Evolutionary conservation across 2,797 vertebrate species (phyloP).

Genomic region (Peromyscus aztecus): DNA sequence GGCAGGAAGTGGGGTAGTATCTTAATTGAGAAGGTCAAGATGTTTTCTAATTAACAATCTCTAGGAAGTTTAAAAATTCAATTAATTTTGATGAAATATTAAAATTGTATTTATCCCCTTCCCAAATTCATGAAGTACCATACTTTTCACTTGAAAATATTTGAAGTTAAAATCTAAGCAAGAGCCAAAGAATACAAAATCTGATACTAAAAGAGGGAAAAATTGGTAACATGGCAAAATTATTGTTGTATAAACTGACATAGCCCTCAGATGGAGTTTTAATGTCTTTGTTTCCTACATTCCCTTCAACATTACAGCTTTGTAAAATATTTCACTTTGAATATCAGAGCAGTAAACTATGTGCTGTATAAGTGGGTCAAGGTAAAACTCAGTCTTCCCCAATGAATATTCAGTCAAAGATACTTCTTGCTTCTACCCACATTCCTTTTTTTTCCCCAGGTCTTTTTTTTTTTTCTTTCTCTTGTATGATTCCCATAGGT

Average conservation of each 20-base stretch:
- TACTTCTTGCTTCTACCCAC: neutral
- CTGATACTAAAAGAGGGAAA: neutral
- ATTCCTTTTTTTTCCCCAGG: neutral
- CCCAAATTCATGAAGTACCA: neutral
- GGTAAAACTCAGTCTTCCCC: conserved; percentile 1
- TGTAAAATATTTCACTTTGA: neutral
- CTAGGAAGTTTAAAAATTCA: neutral
- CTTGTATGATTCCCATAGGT: neutral
- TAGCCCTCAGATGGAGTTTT: neutral
- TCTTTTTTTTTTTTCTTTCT: neutral
- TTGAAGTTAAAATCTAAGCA: conserved; percentile 21
- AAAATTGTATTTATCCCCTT: neutral
- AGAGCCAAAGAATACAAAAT: neutral
- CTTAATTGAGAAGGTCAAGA: neutral
- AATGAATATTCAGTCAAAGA: neutral
- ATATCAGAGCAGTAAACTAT: neutral
- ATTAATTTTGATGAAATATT: conserved; percentile 32
- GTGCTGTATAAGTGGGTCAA: neutral
- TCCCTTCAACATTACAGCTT: neutral
- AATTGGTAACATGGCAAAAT: neutral
- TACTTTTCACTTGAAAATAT: conserved; percentile 22
- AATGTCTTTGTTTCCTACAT: neutral
- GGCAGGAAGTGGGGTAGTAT: neutral
- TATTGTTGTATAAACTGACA: neutral
- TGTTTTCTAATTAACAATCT: conserved; percentile 25